Evolutionary conservation across 2,797 vertebrate genomes (phyloP), one percentile per base, ranked within the genome.

Genomic region (Pangasius krempfi): DNA sequence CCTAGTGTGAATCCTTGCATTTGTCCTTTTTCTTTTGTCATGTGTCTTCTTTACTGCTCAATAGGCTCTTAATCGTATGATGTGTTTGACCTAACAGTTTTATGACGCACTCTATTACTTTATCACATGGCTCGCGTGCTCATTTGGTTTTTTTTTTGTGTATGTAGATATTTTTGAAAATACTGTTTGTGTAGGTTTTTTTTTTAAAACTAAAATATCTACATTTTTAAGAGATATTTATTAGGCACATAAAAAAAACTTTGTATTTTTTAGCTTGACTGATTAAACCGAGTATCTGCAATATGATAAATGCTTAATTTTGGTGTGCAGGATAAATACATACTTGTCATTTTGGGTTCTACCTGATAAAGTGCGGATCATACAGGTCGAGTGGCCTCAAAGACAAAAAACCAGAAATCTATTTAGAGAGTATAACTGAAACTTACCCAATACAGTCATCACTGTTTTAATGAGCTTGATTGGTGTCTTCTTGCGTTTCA

Each of bases 381-480:
- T 73, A 47, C 20, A 73, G 37, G 2, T 81, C 50, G 82, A 47
- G 44, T 76, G 73, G 47, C 73, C 47, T 79, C 1, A 56, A 80
- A 27, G 47, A 8, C 30, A 60, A 13, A 50, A 52, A 66, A 68
- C 7, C 60, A 50, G 5, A 10, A 27, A 44, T 60, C 30, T 22
- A 62, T 47, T 44, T 16, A 75, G 18, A 68, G 14, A 13, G 84
- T 37, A 58, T 30, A 52, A 20, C 4, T 2, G 40, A 79, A 79
- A 93, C 98, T 96, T 97, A 99, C 99, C 99, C 88, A 99, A 94
- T 56, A 99, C 97, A 37, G 97, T 96, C 98, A 99, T 98, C 90
- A 99, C 98, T 0, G 99, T 99, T 95, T 98, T 99, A 95, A 99
- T 98, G 47, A 99, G 97, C 93, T 98, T 99, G 94, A 99, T 96